Conservation (phyloP, 2,888 invertebrate genomes). For the Epistrophe eligans region DNA sequence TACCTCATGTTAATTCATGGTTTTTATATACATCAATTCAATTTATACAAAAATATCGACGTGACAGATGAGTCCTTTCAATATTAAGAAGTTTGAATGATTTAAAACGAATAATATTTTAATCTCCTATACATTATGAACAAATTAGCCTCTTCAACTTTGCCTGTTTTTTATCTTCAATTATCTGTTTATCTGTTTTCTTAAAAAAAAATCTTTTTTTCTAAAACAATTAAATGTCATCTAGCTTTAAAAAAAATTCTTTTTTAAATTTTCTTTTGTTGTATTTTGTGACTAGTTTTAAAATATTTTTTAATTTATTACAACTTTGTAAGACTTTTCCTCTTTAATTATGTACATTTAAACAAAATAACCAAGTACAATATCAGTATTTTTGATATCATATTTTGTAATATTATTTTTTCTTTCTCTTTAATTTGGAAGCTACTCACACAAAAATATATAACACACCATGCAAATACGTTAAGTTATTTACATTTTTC, state of each 20-base stretch:
- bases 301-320: constrained; percentile 3
- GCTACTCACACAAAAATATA: constrained; percentile 26
- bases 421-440: not conserved
- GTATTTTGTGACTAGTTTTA: constrained; percentile 24
- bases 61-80: not conserved
- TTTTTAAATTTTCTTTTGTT: not conserved
- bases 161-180: not conserved
- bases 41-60: no score
- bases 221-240: not conserved
- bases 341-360: constrained; percentile 14
- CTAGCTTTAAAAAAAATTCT: not conserved
- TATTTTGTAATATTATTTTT: not conserved
- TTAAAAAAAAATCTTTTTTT: not conserved
- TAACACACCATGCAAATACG: not conserved
- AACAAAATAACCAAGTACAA: not conserved
- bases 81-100: not conserved
- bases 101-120: not conserved
- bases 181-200: not conserved
- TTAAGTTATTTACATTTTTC: constrained; percentile 10
- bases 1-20: no score
- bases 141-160: constrained; percentile 19
- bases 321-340: constrained; percentile 14
- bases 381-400: not conserved
- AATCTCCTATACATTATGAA: not conserved
- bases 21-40: no score